A percentile compares a stretch with the other conserved stretches of the same genome.
Evolutionary conservation across 2,113 vertebrate species (phyloP).

Genomic region (Misgurnus anguillicaudatus): DNA sequence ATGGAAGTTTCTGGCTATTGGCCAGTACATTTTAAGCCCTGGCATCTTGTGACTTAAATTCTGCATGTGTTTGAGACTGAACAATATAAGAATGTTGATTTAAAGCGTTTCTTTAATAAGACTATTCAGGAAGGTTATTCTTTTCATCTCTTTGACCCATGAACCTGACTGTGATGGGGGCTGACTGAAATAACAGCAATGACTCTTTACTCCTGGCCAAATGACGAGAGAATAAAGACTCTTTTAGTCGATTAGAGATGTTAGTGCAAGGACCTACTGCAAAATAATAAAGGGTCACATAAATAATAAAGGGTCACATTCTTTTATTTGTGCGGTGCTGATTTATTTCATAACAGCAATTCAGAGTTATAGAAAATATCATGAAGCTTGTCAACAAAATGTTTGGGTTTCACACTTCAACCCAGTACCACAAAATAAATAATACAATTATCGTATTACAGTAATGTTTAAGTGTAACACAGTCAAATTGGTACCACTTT

Average conservation of each 20-base stretch:
- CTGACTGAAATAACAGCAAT: slow-evolving; percentile 20
- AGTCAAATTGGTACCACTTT: too few relatives aligned
- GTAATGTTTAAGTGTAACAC: too few relatives aligned
- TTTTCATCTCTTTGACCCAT: slow-evolving; percentile 38
- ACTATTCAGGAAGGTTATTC: background rate
- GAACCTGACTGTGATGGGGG: slow-evolving; percentile 19
- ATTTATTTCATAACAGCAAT: slow-evolving; percentile 40
- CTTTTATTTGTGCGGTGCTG: slow-evolving; percentile 3
- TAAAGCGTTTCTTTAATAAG: slow-evolving; percentile 43
- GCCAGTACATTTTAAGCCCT: slow-evolving; percentile 25
- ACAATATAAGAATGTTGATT: slow-evolving; percentile 31
- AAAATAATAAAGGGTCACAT: background rate
- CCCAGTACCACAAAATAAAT: too few relatives aligned
- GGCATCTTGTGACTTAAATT: slow-evolving; percentile 40
- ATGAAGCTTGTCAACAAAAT: too few relatives aligned
- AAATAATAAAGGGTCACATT: slow-evolving; percentile 9
- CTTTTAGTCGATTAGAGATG: slow-evolving; percentile 1
- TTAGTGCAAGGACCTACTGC: background rate
- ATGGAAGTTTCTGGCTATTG: background rate
- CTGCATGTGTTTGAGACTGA: slow-evolving; percentile 26
- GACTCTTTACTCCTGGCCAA: background rate
- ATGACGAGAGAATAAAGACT: background rate
- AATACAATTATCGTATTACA: too few relatives aligned
- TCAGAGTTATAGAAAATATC: slow-evolving; percentile 26
- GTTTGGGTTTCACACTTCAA: too few relatives aligned